These are phyloP conservation scores for Temnothorax ravouxi DNA, from an alignment of 2,888 invertebrate species.

Conservation along the genomic window DNA sequence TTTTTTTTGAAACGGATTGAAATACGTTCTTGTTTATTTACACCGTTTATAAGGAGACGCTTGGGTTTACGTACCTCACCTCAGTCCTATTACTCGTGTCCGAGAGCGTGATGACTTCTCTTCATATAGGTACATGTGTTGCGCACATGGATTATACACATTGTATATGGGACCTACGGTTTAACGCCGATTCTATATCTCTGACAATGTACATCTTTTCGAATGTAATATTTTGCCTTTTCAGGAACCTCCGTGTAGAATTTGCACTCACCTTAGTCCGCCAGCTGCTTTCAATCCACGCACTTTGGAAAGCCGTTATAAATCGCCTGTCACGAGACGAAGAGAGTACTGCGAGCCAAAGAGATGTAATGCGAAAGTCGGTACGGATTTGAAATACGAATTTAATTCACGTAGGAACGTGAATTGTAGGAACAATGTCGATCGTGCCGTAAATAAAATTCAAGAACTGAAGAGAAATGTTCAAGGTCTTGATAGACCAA, in stretches of 20 bases:
- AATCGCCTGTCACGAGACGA: constrained; percentile 25
- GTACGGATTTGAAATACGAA: constrained; percentile 61
- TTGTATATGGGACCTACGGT: no score
- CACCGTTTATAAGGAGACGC: no score
- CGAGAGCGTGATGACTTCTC: no score
- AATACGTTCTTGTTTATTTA: no score
- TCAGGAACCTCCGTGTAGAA: constrained; percentile 61
- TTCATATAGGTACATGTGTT: no score
- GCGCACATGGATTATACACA: no score
- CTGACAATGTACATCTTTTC: not conserved
- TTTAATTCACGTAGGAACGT: constrained; percentile 52
- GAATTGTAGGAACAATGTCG: no score
- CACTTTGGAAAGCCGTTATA: constrained; percentile 21
- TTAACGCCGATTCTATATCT: not conserved
- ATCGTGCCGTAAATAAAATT: constrained; percentile 69
- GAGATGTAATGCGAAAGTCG: constrained; percentile 64
- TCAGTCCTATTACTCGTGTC: no score
- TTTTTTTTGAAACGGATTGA: no score
- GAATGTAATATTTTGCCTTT: constrained; percentile 26
- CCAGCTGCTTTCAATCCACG: constrained; percentile 23
- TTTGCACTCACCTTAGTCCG: constrained; percentile 52
- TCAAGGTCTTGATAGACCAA: constrained; percentile 63
- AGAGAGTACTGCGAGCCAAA: constrained; percentile 48
- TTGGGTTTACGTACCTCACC: no score
- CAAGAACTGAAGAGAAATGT: constrained; percentile 70